These are phyloP conservation scores for Amphipyra tragopoginis DNA, from an alignment of 2,888 invertebrate species.

Conservation along the genomic window DNA sequence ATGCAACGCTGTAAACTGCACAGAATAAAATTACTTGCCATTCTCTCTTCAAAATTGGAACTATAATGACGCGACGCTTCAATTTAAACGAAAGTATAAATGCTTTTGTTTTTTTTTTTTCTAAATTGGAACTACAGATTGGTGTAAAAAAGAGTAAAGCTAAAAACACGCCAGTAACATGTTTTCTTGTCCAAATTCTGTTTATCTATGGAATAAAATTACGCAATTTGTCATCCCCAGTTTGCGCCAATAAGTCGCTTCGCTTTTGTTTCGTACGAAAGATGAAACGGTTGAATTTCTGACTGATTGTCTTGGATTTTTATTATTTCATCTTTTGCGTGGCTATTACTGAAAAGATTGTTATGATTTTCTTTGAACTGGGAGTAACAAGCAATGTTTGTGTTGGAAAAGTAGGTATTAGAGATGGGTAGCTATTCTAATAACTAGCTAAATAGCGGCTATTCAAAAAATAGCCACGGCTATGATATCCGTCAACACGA, in stretches of 20 bases:
- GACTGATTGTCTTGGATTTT: constrained; percentile 39
- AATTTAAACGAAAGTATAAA: constrained; percentile 24
- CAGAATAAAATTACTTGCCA: too few species aligned
- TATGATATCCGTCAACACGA: too few species aligned
- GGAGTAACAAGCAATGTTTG: constrained; percentile 23
- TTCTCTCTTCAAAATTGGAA: constrained; percentile 38
- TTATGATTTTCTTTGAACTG: constrained; percentile 32
- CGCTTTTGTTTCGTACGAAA: constrained; percentile 30
- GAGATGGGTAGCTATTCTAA: too few species aligned
- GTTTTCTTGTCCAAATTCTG: constrained; percentile 13
- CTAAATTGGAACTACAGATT: constrained; percentile 21
- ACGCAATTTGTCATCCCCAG: constrained; percentile 34
- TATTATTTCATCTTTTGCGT: constrained; percentile 19
- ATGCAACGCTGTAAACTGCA: too few species aligned
- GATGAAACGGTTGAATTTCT: constrained; percentile 35
- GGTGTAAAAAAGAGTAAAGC: constrained; percentile 13
- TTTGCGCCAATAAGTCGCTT: constrained; percentile 40
- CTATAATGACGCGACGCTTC: constrained; percentile 20
- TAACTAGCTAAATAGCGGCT: too few species aligned
- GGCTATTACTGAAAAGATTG: constrained; percentile 16
- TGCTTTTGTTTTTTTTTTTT: constrained; percentile 19
- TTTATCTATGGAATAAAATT: constrained; percentile 37
- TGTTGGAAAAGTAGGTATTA: constrained; percentile 1
- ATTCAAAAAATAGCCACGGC: too few species aligned
- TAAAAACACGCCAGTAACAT: constrained; percentile 2